Evolutionary conservation across 2,113 vertebrate genomes (phyloP), one percentile per base, ranked within the genome.

Genomic region (Sylvia atricapilla): DNA sequence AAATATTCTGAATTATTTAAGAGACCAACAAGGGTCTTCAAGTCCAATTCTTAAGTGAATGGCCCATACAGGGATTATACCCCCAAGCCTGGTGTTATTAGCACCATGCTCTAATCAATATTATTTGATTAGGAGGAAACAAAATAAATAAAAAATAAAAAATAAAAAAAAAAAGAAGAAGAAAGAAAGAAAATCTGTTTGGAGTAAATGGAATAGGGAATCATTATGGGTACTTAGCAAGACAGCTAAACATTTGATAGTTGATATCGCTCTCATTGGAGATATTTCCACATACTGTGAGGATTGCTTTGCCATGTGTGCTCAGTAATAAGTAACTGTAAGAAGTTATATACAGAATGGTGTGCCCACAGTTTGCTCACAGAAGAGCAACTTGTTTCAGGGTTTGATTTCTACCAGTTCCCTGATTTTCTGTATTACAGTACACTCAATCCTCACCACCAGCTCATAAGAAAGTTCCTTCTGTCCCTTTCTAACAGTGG

Each of bases 131-230:
- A 59, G 13, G 4, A 7, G 14, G 19, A 37, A 46, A 33, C 5
- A 47, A 41, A 73, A n/a, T 6, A 46, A 52, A 37, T 44, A 44
- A 28, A 50, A 5, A 19, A 28, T 41, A 4, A 12, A 28, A 5
- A 22, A 10, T 3, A 15, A 8, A 15, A 13, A 6, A 22, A 10
- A 3, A 15, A 8, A 15, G 10, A 6, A 5, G 6, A 16, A 6
- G 11, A 6, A 7, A 10, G 6, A 3, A 2, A 30, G 16, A 47
- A 49, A 59, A 22, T 3, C 3, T 3, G 3, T 84, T 67, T 43
- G 14, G 30, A 82, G 15, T 46, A 70, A 84, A 59, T 30, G 19
- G 5, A 23, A n/a, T 30, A 41, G 31, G 24, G 58, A 44, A 62
- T 49, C 75, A 49, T 30, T 73, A 18, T 7, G 20, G 17, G 2